A percentile compares a stretch with the other conserved stretches of the same genome.
Conservation (phyloP, 2,888 invertebrate genomes). For the Pterobdella sp. region DNA sequence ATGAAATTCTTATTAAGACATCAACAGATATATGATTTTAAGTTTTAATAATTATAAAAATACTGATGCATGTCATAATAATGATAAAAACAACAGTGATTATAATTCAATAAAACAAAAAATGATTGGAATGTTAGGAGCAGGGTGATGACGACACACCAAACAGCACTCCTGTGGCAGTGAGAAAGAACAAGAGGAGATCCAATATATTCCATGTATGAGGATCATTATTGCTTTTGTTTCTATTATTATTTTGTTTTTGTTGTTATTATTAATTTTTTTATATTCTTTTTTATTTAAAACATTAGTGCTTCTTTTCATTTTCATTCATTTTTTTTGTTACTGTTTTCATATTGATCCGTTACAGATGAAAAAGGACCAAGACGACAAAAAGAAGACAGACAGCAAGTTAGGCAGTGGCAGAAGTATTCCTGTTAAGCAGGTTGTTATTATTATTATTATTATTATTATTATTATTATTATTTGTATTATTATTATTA, state of each 20-base stretch:
- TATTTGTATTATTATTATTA: not conserved
- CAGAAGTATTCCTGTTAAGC: slow-evolving; percentile 30
- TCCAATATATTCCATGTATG: slow-evolving; percentile 29
- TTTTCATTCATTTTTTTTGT: not conserved
- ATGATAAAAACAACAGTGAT: not conserved
- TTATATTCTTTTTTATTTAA: too few species aligned
- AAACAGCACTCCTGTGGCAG: slow-evolving; percentile 23
- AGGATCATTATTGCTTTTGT: slow-evolving; percentile 5
- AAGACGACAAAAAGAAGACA: slow-evolving; percentile 29
- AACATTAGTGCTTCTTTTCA: too few species aligned
- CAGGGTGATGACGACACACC: slow-evolving; percentile 27
- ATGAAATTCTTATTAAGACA: not conserved
- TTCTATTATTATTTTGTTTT: not conserved
- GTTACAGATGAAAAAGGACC: slow-evolving; percentile 27
- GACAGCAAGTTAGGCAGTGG: slow-evolving; percentile 26
- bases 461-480: not conserved
- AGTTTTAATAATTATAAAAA: too few species aligned
- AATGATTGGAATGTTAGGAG: not conserved
- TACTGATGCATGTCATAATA: too few species aligned
- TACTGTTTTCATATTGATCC: not conserved
- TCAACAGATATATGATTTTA: not conserved
- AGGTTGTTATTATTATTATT: slow-evolving; percentile 17
- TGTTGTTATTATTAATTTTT: not conserved
- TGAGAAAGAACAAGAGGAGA: slow-evolving; percentile 29
- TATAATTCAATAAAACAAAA: not conserved